Base-by-base conservation (phyloP, 1,140 invertebrate genomes). In the Drosophila sturtevanti region DNA sequence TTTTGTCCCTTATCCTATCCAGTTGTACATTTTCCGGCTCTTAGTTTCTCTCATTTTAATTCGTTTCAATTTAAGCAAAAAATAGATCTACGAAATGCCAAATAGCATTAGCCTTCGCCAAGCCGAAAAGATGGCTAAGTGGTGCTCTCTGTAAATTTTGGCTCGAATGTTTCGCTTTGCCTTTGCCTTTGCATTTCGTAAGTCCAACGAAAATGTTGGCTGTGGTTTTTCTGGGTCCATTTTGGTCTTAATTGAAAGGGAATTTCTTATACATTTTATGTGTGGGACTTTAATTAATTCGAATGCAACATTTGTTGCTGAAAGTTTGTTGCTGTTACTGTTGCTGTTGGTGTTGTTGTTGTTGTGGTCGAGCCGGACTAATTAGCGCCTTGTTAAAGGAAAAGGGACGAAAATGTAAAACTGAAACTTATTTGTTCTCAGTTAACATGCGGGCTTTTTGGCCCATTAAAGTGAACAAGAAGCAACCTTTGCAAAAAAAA, bases 161-260 rank as follows among this genome's bases (percentile, higher is more conserved):
- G 16, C 14, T 44, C 41, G 14, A 16, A 44, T 38, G 24, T n/a
- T n/a, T n/a, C n/a, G n/a, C n/a, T n/a, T n/a, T n/a, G n/a, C n/a
- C n/a, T n/a, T n/a, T n/a, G n/a, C n/a, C 41, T 60, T 59, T 59
- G 31, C 56, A 59, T 59, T 59, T 48, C 9, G 41, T 7, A 21
- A 48, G 16, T 10, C 16, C 16, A 21, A 21, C 16, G 16, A 11
- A 48, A 48, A 21, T 55, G 35, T 7, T 7, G 16, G 34, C 24
- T 61, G 34, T 16, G 21, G n/a, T 44, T 14, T 48, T 21, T 35
- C 21, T 48, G 41, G 41, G 41, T 21, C 41, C 16, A 21, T 48
- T 48, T 48, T 48, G 18, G 41, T 55, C 51, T 68, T 87, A 87
- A 87, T 87, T 87, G 79, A 82, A 87, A 79, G 82, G 48, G 77